These are phyloP conservation scores for honey bee (Apis mellifera) DNA, from an alignment of 1,140 invertebrate species.

Conservation along the genomic window DNA sequence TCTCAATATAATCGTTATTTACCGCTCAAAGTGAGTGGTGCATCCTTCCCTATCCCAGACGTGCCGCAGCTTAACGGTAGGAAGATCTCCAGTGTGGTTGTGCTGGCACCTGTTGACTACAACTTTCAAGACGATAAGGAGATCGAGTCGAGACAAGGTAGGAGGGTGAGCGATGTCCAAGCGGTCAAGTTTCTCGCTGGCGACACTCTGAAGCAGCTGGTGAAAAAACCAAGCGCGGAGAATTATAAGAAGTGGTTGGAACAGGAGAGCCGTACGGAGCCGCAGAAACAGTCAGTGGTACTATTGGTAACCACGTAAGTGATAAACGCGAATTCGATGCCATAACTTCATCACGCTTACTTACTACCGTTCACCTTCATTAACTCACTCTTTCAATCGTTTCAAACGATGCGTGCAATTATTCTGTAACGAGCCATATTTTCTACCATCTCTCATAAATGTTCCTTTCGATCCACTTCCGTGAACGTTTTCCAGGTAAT, in stretches of 20 bases:
- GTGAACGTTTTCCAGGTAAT: constrained; percentile 4
- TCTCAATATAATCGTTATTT: constrained; percentile 91
- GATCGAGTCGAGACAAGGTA: constrained; percentile 65
- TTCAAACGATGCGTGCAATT: constrained; percentile 21
- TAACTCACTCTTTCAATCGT: constrained; percentile 16
- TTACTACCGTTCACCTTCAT: constrained; percentile 35
- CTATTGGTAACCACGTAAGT: constrained; percentile 90
- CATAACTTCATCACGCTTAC: constrained; percentile 40
- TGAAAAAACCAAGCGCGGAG: constrained; percentile 87
- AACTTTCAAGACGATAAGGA: constrained; percentile 80
- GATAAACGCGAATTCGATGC: constrained; percentile 8
- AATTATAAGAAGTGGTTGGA: constrained; percentile 91
- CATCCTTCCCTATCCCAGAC: constrained; percentile 91
- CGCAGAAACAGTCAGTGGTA: constrained; percentile 89
- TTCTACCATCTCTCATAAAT: constrained; percentile 25
- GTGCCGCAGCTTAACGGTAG: constrained; percentile 87
- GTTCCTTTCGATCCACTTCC: constrained; percentile 9
- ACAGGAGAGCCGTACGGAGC: constrained; percentile 86
- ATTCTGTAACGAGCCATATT: constrained; percentile 36
- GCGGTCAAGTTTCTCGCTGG: constrained; percentile 83
- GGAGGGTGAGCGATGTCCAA: constrained; percentile 77
- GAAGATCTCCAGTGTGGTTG: constrained; percentile 90
- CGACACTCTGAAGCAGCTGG: constrained; percentile 87
- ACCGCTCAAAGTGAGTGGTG: constrained; percentile 90
- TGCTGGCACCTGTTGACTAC: constrained; percentile 89